Conservation (phyloP, 2,113 vertebrate genomes). For the Leiothrix lutea region DNA sequence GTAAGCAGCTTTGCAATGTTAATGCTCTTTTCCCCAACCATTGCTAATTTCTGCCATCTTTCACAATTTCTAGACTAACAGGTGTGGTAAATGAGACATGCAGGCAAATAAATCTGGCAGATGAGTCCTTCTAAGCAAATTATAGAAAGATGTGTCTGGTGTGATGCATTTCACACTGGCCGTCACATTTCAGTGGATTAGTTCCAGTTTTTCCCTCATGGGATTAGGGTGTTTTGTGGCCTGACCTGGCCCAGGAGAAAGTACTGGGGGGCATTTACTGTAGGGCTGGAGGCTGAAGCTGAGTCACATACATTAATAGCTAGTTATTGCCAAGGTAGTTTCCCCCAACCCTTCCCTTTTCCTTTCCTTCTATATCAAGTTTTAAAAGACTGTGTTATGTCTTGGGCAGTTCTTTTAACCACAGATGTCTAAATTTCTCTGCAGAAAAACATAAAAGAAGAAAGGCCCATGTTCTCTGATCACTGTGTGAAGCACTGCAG, state of each 20-base stretch:
- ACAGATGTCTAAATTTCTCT: background rate
- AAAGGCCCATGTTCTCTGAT: background rate
- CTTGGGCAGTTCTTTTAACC: background rate
- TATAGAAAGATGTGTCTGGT: background rate
- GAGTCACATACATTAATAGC: background rate
- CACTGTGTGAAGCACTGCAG: background rate
- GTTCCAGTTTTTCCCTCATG: background rate
- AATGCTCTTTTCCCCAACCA: accelerated
- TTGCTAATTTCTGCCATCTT: background rate
- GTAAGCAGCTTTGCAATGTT: background rate
- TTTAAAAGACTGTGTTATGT: background rate
- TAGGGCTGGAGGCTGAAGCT: background rate
- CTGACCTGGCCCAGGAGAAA: background rate
- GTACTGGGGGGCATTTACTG: background rate
- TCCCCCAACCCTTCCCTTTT: too few species aligned
- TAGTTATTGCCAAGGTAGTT: background rate
- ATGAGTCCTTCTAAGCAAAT: background rate
- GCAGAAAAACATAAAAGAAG: background rate
- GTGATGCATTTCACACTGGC: background rate
- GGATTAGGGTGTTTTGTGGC: background rate
- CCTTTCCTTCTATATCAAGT: background rate
- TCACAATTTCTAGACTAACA: background rate
- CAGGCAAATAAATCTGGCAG: background rate
- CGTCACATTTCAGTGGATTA: background rate
- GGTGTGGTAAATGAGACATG: background rate